phyloP scores from a whole-genome alignment of 2,797 vertebrate species.

The Enteromius anoplus region DNA sequence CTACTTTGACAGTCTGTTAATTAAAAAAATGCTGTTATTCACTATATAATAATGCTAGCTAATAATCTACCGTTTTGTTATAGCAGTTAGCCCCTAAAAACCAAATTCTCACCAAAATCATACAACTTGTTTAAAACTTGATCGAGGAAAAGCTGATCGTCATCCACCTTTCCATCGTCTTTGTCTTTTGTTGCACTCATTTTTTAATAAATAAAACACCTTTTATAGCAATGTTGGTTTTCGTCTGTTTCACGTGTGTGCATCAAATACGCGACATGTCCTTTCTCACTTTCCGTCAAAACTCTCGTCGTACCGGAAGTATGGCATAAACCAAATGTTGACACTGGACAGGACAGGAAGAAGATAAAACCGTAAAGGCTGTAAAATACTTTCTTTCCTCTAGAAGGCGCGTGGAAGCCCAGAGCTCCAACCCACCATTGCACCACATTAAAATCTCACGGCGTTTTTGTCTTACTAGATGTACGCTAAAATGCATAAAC shows the following conservation, averaged over 20 bases:
- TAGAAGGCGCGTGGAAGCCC: background rate
- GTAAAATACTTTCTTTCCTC: background rate
- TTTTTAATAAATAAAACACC: rapidly evolving
- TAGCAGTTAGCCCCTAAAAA: background rate
- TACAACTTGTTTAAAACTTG: conserved; percentile 74
- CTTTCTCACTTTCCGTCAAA: conserved; percentile 65
- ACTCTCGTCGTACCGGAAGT: conserved; percentile 60
- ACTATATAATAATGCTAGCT: background rate
- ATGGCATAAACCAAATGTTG: background rate
- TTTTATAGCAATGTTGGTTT: background rate
- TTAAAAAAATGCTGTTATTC: background rate
- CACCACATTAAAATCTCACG: background rate
- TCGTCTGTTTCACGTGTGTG: conserved; percentile 13
- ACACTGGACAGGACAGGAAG: conserved; percentile 52
- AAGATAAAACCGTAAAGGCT: background rate
- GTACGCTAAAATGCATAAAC: background rate
- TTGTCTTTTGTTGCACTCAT: conserved; percentile 33
- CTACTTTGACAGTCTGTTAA: background rate
- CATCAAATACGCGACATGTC: background rate
- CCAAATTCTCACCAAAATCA: conserved; percentile 74
- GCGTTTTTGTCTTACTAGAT: background rate
- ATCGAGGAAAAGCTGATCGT: conserved; percentile 69
- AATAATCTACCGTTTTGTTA: background rate
- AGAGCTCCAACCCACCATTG: background rate
- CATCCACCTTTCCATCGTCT: conserved; percentile 43